Percentiles rank a stretch among this genome's conserved stretches.
phyloP scores from a whole-genome alignment of 2,113 vertebrate genomes.

The Recurvirostra avosetta region DNA sequence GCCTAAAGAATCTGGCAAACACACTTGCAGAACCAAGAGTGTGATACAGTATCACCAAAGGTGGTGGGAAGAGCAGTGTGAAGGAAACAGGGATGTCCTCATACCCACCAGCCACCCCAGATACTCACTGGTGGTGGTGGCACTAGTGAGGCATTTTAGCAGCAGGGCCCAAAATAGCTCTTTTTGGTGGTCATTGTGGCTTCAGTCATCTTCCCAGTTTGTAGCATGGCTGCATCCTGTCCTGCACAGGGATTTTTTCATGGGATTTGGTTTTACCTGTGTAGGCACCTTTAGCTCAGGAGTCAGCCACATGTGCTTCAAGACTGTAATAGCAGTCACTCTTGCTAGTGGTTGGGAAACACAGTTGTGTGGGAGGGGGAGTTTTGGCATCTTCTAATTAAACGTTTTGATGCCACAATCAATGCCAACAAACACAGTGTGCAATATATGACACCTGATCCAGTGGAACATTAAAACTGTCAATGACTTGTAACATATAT shows the following conservation, averaged over 20 bases:
- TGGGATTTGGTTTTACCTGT: not conserved
- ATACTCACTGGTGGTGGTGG: not conserved
- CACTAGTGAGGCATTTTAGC: not conserved
- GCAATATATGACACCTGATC: not conserved
- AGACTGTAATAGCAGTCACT: fast-evolving
- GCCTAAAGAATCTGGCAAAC: not conserved
- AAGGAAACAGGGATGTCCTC: not conserved
- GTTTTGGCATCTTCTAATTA: not conserved
- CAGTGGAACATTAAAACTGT: not conserved
- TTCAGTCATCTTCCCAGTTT: not conserved
- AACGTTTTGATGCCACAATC: not conserved
- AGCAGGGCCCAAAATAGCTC: not conserved
- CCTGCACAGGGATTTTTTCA: not conserved
- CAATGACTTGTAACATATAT: not conserved
- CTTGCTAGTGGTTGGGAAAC: fast-evolving
- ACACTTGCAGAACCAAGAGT: not conserved
- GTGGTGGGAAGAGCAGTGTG: no score
- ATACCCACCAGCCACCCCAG: not conserved
- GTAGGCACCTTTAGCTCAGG: not conserved
- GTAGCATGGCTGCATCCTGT: not conserved
- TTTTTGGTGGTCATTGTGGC: not conserved
- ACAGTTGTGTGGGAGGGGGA: not conserved
- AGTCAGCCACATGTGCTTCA: not conserved
- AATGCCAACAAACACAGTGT: not conserved
- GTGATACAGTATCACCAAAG: not conserved